Evolutionary conservation across 2,797 vertebrate species (phyloP).

Genomic region (Sebastes matsubarae): DNA sequence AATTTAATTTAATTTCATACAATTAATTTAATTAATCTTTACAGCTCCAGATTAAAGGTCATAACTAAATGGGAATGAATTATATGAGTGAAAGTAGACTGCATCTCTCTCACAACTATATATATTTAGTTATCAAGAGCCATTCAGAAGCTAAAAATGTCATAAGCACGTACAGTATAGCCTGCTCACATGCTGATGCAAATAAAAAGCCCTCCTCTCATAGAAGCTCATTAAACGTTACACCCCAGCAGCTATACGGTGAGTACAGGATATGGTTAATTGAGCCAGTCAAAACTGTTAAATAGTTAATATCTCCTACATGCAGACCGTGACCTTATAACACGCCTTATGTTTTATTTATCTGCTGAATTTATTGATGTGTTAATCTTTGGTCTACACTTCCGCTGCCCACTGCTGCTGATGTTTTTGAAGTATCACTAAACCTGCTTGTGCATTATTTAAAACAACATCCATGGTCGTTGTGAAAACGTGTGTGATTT

Average conservation of each 20-base stretch:
- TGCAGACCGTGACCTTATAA: slow-evolving; percentile 55
- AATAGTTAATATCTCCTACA: slow-evolving; percentile 62
- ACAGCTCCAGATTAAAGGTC: too few species aligned
- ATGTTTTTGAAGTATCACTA: slow-evolving; percentile 21
- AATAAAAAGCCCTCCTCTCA: background rate
- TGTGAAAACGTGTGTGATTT: slow-evolving; percentile 6
- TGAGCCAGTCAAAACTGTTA: slow-evolving; percentile 47
- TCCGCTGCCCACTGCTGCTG: background rate
- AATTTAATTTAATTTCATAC: too few species aligned
- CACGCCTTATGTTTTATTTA: slow-evolving; percentile 57
- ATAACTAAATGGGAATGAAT: too few species aligned
- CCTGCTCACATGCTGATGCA: background rate
- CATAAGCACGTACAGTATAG: background rate
- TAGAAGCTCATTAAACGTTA: slow-evolving; percentile 6
- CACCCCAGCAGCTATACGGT: background rate
- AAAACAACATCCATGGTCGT: slow-evolving; percentile 3
- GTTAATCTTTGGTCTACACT: slow-evolving; percentile 16
- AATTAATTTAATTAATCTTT: too few species aligned
- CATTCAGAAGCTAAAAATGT: background rate
- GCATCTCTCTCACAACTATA: background rate
- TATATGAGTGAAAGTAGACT: too few species aligned
- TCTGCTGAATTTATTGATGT: slow-evolving; percentile 37
- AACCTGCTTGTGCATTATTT: slow-evolving; percentile 42
- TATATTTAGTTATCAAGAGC: background rate
- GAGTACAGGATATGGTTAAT: slow-evolving; percentile 27